phyloP scores from a whole-genome alignment of 2,888 invertebrate species.

The Sepioteuthis lessoniana region DNA sequence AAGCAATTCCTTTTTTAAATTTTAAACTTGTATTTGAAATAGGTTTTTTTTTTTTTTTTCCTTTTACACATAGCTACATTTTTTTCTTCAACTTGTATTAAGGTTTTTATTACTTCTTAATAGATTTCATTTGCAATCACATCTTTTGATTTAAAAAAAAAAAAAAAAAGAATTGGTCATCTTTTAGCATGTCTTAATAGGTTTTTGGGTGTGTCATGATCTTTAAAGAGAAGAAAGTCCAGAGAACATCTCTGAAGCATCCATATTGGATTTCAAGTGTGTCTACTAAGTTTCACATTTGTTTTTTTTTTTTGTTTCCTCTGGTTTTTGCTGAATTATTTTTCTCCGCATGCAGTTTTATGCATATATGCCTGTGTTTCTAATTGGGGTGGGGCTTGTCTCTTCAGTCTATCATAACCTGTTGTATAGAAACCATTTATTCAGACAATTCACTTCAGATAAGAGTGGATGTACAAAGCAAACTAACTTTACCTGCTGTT shows the following conservation, averaged over 20 bases:
- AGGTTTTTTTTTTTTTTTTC: background rate
- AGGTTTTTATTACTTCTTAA: background rate
- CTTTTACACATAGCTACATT: background rate
- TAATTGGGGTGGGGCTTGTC: no score
- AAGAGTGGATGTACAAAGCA: no score
- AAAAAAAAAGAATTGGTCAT: no score
- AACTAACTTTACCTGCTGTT: no score
- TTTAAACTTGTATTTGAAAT: background rate
- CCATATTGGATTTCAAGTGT: slow-evolving; percentile 9
- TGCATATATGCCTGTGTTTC: background rate
- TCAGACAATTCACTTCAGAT: no score
- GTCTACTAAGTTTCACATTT: background rate
- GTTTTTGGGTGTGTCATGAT: background rate
- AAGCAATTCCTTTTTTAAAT: background rate
- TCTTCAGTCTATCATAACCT: no score
- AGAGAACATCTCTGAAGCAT: background rate
- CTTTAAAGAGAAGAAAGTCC: background rate
- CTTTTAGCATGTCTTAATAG: no score
- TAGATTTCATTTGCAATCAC: background rate
- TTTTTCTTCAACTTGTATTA: background rate
- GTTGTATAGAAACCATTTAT: no score
- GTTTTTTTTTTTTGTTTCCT: background rate
- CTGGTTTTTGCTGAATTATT: background rate
- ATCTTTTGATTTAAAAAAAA: background rate
- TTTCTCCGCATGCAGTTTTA: background rate